Evolutionary conservation across 2,113 vertebrate species (phyloP), one percentile per base, ranked within the genome.

Genomic region (Elgaria multicarinata): DNA sequence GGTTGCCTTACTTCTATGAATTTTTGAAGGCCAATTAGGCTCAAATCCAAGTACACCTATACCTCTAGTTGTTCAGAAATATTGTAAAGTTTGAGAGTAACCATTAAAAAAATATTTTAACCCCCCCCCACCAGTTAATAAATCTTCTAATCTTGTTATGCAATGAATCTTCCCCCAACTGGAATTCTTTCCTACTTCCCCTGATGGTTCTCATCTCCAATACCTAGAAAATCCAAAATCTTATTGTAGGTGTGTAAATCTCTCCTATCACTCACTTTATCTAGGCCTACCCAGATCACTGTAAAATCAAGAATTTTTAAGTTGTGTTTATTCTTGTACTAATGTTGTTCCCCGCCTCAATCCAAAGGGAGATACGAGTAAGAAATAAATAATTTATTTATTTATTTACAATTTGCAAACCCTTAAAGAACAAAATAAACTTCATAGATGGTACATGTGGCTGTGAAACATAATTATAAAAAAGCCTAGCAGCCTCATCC

Each of bases 251-350:
- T 64, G 28, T 80, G 50, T 55, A 55, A 33, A 18, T 79, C 39
- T 22, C 6, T 3, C 72, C 39, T 28, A 0, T 22, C n/a, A n/a
- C 1, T 4, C n/a, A 20, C 1, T 3, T 62, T 81, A n/a, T n/a
- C n/a, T n/a, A n/a, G n/a, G n/a, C n/a, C n/a, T n/a, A n/a, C n/a
- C n/a, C n/a, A n/a, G n/a, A n/a, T n/a, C n/a, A n/a, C n/a, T n/a
- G n/a, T n/a, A n/a, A n/a, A n/a, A n/a, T n/a, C n/a, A n/a, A n/a
- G n/a, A n/a, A n/a, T n/a, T n/a, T n/a, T n/a, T n/a, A n/a, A n/a
- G n/a, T n/a, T n/a, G n/a, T n/a, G n/a, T n/a, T n/a, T n/a, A n/a
- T n/a, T n/a, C n/a, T n/a, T n/a, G n/a, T n/a, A n/a, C n/a, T n/a
- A n/a, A n/a, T n/a, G n/a, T n/a, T n/a, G n/a, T n/a, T n/a, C n/a